Percentiles rank a stretch among this genome's conserved stretches.
Evolutionary conservation across 1,140 invertebrate species (phyloP).

Genomic region (Leptinotarsa defecta): DNA sequence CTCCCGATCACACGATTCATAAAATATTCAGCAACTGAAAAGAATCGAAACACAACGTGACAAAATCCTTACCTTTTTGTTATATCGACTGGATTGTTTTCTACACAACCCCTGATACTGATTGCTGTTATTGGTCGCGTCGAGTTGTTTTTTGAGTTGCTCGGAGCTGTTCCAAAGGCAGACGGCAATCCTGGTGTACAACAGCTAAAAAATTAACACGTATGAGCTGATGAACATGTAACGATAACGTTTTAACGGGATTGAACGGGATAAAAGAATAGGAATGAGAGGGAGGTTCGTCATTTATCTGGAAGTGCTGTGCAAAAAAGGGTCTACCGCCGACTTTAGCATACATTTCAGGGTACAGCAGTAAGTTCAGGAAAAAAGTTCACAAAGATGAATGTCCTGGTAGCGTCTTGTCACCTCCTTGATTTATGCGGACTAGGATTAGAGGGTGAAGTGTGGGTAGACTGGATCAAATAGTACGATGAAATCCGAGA

Average conservation of each 20-base stretch:
- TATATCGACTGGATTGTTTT: constrained; percentile 40
- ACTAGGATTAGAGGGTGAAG: no score
- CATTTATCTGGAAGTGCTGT: no score
- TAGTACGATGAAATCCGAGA: no score
- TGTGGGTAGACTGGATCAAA: no score
- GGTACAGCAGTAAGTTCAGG: no score
- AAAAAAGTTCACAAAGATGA: no score
- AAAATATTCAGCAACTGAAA: neutral
- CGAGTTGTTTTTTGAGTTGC: constrained; percentile 60
- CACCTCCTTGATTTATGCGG: no score
- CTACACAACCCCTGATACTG: constrained; percentile 42
- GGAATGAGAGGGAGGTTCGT: no score
- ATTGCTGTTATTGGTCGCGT: constrained; percentile 46
- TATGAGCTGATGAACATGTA: neutral
- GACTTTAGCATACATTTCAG: no score
- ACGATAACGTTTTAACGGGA: neutral
- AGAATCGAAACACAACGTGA: neutral
- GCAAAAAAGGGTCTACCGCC: no score
- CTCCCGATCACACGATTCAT: neutral
- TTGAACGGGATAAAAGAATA: neutral
- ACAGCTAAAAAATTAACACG: constrained; percentile 57
- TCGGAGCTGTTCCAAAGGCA: constrained; percentile 72
- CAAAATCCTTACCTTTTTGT: constrained; percentile 42
- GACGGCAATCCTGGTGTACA: constrained; percentile 75
- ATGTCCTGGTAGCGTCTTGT: no score